Evolutionary conservation across 2,113 vertebrate species (phyloP).

Genomic region (Callipepla squamata): DNA sequence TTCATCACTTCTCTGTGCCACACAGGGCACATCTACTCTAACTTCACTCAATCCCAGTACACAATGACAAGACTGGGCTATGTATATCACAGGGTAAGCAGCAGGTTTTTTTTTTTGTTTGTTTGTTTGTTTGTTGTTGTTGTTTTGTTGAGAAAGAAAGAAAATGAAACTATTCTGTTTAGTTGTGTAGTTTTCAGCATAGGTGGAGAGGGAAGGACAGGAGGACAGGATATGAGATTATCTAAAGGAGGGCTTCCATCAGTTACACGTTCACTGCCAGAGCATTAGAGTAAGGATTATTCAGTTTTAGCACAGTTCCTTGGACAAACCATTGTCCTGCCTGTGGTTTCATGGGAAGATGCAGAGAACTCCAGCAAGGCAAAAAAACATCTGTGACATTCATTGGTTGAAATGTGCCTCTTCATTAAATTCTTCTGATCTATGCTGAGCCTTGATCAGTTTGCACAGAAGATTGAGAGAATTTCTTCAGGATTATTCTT

Average conservation of each 20-base stretch:
- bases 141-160: too few relatives aligned
- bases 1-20: background rate
- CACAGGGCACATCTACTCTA: rapidly evolving
- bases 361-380: background rate
- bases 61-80: background rate
- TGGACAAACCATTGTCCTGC: background rate
- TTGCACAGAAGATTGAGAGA: background rate
- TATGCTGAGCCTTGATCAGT: background rate
- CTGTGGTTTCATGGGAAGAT: background rate
- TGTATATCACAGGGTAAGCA: background rate
- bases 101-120: background rate
- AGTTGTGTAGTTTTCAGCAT: background rate
- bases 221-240: background rate
- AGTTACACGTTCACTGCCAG: background rate
- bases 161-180: background rate
- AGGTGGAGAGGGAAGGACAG: background rate
- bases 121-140: background rate
- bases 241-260: background rate
- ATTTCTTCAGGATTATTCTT: background rate
- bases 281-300: background rate
- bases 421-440: background rate
- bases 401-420: background rate
- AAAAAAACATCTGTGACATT: background rate
- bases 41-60: background rate
- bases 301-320: background rate